phyloP scores from a whole-genome alignment of 2,888 invertebrate genomes.

The Chaetogeoica ovagalla region DNA sequence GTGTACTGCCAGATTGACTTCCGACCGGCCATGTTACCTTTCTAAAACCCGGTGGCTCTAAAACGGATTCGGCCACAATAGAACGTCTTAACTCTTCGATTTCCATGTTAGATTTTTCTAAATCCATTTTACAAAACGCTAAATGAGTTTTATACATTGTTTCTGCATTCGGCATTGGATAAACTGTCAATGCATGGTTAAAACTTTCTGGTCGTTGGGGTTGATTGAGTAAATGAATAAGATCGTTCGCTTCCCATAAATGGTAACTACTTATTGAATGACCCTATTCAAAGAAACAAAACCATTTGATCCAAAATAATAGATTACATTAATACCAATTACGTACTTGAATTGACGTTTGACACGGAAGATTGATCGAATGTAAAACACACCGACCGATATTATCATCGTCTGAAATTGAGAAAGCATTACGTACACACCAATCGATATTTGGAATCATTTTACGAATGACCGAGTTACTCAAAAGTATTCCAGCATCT shows the following conservation, averaged over 20 bases:
- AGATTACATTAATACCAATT: not conserved
- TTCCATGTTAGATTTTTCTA: conserved; percentile 58
- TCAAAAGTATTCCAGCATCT: conserved; percentile 85
- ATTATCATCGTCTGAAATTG: conserved; percentile 81
- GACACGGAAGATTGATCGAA: conserved; percentile 69
- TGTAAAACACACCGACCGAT: conserved; percentile 83
- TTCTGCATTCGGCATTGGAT: conserved; percentile 67
- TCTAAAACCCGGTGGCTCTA: conserved; percentile 60
- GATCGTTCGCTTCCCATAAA: conserved; percentile 55
- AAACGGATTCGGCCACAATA: conserved; percentile 61
- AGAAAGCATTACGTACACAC: conserved; percentile 85
- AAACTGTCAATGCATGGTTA: conserved; percentile 67
- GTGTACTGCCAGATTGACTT: conserved; percentile 68
- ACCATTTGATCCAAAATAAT: not conserved
- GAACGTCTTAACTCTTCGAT: conserved; percentile 61
- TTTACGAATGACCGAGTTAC: conserved; percentile 80
- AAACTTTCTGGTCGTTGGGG: conserved; percentile 61
- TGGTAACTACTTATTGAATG: conserved; percentile 52
- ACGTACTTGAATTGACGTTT: conserved; percentile 63
- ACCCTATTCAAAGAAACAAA: conserved; percentile 47
- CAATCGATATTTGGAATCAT: conserved; percentile 80
- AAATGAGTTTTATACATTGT: conserved; percentile 74
- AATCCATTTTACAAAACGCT: conserved; percentile 61
- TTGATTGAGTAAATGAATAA: conserved; percentile 47
- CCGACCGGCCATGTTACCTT: conserved; percentile 73